A percentile compares a stretch with the other conserved stretches of the same genome.
phyloP scores from a whole-genome alignment of 2,113 vertebrate genomes.

The Hylia prasina region DNA sequence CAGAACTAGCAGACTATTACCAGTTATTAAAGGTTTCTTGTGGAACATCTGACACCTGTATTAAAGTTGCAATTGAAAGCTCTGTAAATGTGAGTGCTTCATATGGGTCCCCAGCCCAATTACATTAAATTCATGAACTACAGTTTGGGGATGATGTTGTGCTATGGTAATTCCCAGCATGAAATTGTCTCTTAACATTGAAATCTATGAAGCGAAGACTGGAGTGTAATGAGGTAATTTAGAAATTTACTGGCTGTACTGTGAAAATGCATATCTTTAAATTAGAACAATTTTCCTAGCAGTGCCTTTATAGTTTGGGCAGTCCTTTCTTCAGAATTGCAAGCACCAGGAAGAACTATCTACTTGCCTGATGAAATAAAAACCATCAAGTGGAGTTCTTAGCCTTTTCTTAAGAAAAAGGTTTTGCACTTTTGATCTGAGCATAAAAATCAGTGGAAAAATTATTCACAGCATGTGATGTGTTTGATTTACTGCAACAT shows the following conservation, averaged over 20 bases:
- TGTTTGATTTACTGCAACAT: neutral
- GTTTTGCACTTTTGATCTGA: neutral
- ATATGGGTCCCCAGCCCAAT: neutral
- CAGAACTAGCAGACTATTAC: neutral
- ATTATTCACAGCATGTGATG: neutral
- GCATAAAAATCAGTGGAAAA: neutral
- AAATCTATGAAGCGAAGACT: neutral
- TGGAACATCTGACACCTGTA: neutral
- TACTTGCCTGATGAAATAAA: neutral
- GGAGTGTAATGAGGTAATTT: neutral
- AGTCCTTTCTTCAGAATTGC: neutral
- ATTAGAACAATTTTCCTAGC: neutral
- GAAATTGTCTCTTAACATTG: neutral
- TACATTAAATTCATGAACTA: neutral
- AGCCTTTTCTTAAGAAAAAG: neutral
- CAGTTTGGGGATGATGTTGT: neutral
- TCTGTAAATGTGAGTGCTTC: neutral
- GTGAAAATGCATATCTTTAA: neutral
- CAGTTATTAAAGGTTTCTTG: neutral
- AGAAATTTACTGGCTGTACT: neutral
- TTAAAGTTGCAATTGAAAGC: constrained; percentile 24
- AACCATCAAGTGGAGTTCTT: neutral
- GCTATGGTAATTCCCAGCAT: neutral
- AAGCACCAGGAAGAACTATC: neutral
- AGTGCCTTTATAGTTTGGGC: neutral